A percentile compares a stretch with the other conserved stretches of the same genome.
Conservation (phyloP, 2,888 invertebrate species). For the Cybosia mesomella region DNA sequence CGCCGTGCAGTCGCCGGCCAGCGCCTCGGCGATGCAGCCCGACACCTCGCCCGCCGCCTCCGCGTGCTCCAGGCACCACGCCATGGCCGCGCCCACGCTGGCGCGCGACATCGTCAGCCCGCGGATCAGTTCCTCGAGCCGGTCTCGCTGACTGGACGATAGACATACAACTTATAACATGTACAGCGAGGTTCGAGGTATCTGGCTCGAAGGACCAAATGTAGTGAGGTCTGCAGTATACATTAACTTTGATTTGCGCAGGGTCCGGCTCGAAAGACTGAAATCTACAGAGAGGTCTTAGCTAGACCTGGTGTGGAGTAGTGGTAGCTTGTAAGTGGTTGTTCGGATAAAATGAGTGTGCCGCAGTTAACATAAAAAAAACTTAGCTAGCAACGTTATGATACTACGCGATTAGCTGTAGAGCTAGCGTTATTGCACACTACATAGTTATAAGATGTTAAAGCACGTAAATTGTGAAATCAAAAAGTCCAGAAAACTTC, state of each 20-base stretch:
- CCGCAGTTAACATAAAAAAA: too few relatives aligned
- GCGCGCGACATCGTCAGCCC: constrained; percentile 93
- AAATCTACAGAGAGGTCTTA: not conserved
- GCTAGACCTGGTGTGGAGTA: too few relatives aligned
- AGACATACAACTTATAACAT: not conserved
- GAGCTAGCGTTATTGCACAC: too few relatives aligned
- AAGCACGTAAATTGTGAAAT: too few relatives aligned
- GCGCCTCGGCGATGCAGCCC: constrained; percentile 95
- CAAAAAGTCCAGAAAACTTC: too few relatives aligned
- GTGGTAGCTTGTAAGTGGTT: too few relatives aligned
- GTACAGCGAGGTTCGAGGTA: not conserved
- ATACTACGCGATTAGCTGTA: too few relatives aligned
- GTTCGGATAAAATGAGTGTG: too few relatives aligned
- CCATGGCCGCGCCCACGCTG: constrained; percentile 98
- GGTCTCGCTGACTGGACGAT: constrained; percentile 93
- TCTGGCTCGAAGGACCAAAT: not conserved
- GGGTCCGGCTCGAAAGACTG: not conserved
- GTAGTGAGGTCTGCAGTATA: too few relatives aligned
- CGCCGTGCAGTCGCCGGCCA: constrained; percentile 92
- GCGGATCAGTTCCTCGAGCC: constrained; percentile 96
- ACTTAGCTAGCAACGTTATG: too few relatives aligned
- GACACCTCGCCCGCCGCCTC: constrained; percentile 98
- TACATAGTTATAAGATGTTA: too few relatives aligned
- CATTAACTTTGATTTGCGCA: not conserved
- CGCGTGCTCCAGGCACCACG: constrained; percentile 99